Evolutionary conservation across 30 jellyfish, hydroid and myxozoan genomes (phyloP).

Genomic region (Cassiopea andromeda): DNA sequence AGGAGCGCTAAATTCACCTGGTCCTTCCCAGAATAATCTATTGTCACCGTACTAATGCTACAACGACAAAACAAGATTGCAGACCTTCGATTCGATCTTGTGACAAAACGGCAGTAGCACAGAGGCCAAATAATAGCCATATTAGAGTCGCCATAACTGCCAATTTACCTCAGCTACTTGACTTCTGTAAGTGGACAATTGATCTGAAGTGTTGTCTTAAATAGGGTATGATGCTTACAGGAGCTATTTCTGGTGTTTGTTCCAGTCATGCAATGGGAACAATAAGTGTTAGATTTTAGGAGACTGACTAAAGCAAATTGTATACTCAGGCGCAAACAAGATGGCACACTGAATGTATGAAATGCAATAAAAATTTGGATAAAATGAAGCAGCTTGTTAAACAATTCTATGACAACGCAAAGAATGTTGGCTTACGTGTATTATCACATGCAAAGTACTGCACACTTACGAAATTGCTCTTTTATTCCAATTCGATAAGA

Average conservation of each 20-base stretch:
- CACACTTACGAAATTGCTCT: no score
- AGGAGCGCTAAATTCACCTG: no score
- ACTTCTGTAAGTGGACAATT: background rate
- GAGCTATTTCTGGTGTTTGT: background rate
- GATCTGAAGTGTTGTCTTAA: background rate
- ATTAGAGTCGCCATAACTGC: conserved; percentile 13
- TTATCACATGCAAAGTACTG: no score
- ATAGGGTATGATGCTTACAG: background rate
- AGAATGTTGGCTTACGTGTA: no score
- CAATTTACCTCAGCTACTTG: background rate
- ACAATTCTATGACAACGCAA: background rate
- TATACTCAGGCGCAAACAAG: background rate
- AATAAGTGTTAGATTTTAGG: background rate
- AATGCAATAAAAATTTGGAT: background rate
- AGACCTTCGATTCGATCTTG: conserved; percentile 26
- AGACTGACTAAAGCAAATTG: background rate
- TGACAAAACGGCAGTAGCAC: conserved; percentile 5
- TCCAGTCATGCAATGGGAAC: background rate
- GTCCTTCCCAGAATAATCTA: no score
- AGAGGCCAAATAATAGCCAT: conserved; percentile 10
- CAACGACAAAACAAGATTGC: background rate
- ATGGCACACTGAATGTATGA: background rate
- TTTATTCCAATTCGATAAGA: no score
- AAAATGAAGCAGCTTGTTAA: background rate
- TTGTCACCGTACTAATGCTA: no score